Percentiles rank a stretch among this genome's conserved stretches.
These are phyloP conservation scores for Decapterus maruadsi DNA, from an alignment of 2,797 vertebrate species.

Conservation along the genomic window DNA sequence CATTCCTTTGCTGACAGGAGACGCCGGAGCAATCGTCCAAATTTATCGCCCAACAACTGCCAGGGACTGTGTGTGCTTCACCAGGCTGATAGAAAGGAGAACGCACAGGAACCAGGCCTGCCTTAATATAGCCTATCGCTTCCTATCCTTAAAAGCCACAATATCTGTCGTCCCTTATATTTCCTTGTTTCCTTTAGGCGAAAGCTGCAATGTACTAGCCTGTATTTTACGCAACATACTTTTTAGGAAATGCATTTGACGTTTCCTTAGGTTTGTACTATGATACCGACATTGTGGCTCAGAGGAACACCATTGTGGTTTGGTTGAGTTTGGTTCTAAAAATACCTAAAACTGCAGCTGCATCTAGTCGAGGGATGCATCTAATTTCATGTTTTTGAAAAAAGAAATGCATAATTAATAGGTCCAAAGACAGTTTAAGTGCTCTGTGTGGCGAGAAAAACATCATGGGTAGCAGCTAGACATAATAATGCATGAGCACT, in stretches of 20 bases:
- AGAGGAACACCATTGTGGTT: slow-evolving; percentile 28
- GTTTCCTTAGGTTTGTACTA: slow-evolving; percentile 17
- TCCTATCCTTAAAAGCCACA: slow-evolving; percentile 29
- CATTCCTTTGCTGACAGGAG: slow-evolving; percentile 46
- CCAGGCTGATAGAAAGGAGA: slow-evolving; percentile 21
- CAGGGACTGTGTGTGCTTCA: slow-evolving; percentile 26
- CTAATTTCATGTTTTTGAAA: slow-evolving; percentile 24
- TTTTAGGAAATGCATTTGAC: slow-evolving; percentile 21
- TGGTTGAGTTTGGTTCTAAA: slow-evolving; percentile 39
- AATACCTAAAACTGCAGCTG: slow-evolving; percentile 54
- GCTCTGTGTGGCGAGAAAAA: slow-evolving; percentile 21
- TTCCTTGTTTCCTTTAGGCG: slow-evolving; percentile 19
- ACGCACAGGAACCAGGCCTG: slow-evolving; percentile 46
- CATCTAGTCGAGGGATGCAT: slow-evolving; percentile 17
- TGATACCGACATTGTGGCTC: not conserved
- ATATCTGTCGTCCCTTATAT: slow-evolving; percentile 27
- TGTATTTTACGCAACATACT: slow-evolving; percentile 5
- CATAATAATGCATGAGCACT: slow-evolving; percentile 31
- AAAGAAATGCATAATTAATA: slow-evolving; percentile 41
- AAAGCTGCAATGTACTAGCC: slow-evolving; percentile 6
- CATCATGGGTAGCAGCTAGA: slow-evolving; percentile 18
- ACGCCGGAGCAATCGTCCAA: slow-evolving; percentile 55
- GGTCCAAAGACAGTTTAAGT: slow-evolving; percentile 30
- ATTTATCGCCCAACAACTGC: slow-evolving; percentile 64
- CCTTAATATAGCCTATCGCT: slow-evolving; percentile 52